Conservation (phyloP, 2,888 invertebrate genomes). For the Pristionchus japonicus region DNA sequence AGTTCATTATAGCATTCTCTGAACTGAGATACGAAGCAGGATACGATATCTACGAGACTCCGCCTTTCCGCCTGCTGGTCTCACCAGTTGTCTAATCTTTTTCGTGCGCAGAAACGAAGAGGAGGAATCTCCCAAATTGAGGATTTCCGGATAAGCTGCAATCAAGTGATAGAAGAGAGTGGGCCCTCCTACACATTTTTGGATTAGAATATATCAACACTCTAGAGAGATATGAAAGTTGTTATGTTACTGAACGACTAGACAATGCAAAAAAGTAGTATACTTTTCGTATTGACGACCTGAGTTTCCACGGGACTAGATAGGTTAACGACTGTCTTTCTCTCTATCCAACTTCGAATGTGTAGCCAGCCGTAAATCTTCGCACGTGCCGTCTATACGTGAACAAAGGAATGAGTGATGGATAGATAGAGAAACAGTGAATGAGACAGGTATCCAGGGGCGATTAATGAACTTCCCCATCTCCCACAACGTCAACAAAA, state of each 20-base stretch:
- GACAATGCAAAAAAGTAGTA: neutral
- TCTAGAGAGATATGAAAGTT: neutral
- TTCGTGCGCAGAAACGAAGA: neutral
- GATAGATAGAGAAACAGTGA: conserved; percentile 24
- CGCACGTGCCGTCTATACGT: conserved; percentile 14
- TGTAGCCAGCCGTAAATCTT: conserved; percentile 35
- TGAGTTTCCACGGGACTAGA: neutral
- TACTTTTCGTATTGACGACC: neutral
- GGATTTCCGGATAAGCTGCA: neutral
- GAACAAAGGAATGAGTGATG: conserved; percentile 29
- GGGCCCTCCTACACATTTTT: neutral
- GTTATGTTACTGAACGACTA: neutral
- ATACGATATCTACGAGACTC: neutral
- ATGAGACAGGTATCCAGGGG: conserved; percentile 18
- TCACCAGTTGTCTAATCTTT: neutral
- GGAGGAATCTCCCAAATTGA: conserved; percentile 25
- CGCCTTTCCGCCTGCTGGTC: neutral
- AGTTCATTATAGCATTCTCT: neutral
- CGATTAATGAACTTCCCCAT: conserved; percentile 12
- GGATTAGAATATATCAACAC: neutral
- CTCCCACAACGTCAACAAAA: neutral
- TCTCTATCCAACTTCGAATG: neutral
- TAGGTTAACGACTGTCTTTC: neutral
- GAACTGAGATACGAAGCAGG: neutral
- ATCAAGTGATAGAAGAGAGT: neutral